Base-by-base conservation (phyloP, 1,140 invertebrate genomes). In the Sitophilus oryzae region DNA sequence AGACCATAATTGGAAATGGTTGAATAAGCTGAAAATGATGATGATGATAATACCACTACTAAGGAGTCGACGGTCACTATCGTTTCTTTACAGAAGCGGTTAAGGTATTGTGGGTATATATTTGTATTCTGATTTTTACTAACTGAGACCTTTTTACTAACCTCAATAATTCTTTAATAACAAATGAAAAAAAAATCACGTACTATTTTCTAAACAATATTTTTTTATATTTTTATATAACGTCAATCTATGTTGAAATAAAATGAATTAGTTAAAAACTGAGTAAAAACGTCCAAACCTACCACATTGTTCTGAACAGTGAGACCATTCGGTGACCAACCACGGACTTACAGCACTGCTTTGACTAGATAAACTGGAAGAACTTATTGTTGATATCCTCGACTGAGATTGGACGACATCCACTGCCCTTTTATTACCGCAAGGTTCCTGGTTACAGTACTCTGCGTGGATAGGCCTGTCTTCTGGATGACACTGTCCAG, bases 401-500 rank as follows among this genome's bases (percentile, higher is more conserved):
- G 37, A 15, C 14, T 49, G 38, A 8, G 53, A 48, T 9, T 36
- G 41, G 11, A 21, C 10, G 14, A 30, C 18, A 16, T 47, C 52
- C 2, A 44, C 15, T 41, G 38, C 55, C n/a, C n/a, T n/a, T n/a
- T n/a, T n/a, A 43, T 21, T 42, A 20, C 52, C 42, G 49, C 69
- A 70, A 9, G 68, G 70, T 2, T 76, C 78, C 52, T 76, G 74
- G 47, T 85, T 77, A 64, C 83, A 79, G 14, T 75, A 69, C 52
- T 78, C 76, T 0, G 69, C 66, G 47, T 74, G 72, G 3, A 67
- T 51, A 15, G 76, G 76, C 9, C 72, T 55, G 40, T 71, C 54
- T 44, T 66, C 65, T 2, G 59, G 56, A 18, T 46, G 54, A 60
- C 71, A 73, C 18, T 56, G 53, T 14, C 66, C 65, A 2, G 48